phyloP scores from a whole-genome alignment of 2,797 vertebrate genomes.

The Astyanax mexicanus region DNA sequence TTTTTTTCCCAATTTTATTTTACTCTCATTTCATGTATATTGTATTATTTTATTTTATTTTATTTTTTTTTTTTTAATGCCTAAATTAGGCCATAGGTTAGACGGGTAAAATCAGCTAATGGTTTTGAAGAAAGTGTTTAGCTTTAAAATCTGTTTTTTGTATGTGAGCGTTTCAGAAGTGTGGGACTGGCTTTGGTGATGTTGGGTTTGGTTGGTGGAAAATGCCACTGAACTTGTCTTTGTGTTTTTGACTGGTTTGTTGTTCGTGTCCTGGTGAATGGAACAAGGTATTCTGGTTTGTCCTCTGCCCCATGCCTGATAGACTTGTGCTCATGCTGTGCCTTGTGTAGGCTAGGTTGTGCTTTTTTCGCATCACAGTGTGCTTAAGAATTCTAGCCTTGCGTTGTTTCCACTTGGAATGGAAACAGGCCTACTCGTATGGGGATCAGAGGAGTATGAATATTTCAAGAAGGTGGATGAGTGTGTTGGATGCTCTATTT shows the following conservation, averaged over 20 bases:
- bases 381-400: background rate
- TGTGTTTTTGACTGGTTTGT: slow-evolving; percentile 1
- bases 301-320: slow-evolving; percentile 8
- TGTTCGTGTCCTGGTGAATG: background rate
- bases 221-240: slow-evolving; percentile 1
- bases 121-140: slow-evolving; percentile 24
- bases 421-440: background rate
- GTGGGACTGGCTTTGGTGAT: background rate
- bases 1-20: no score
- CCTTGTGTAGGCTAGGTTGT: slow-evolving; percentile 9
- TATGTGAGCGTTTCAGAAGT: background rate
- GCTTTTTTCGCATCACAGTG: slow-evolving; percentile 15
- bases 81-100: slow-evolving; percentile 26
- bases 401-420: slow-evolving; percentile 19
- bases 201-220: slow-evolving; percentile 7
- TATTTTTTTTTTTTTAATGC: slow-evolving; percentile 20
- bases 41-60: no score
- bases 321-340: slow-evolving; percentile 9
- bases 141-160: slow-evolving; percentile 11
- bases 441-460: background rate
- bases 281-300: background rate
- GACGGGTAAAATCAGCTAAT: slow-evolving; percentile 1
- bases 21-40: slow-evolving; percentile 14
- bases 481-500: background rate
- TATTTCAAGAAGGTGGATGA: background rate